Conservation (phyloP, 2,797 vertebrate genomes). For the Lutjanus argentimaculatus region DNA sequence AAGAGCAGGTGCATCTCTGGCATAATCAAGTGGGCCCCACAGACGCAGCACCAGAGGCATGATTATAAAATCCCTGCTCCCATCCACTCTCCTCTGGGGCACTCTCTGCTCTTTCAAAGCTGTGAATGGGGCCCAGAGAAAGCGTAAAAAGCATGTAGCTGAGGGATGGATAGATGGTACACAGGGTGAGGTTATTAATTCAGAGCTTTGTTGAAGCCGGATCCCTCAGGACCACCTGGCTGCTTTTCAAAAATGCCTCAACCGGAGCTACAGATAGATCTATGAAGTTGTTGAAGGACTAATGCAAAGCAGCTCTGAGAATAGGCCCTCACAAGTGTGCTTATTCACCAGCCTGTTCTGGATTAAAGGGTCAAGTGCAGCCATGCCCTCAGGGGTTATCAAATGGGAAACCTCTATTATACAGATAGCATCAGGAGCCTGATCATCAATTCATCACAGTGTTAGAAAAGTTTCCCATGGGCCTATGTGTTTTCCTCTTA, state of each 20-base stretch:
- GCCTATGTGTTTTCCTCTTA: slow-evolving; percentile 28
- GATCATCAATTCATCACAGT: slow-evolving; percentile 51
- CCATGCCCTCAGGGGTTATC: slow-evolving; percentile 31
- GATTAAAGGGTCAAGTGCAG: slow-evolving; percentile 37
- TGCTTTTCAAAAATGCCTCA: slow-evolving; percentile 41
- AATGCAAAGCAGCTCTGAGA: slow-evolving; percentile 54
- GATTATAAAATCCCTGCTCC: slow-evolving; percentile 53
- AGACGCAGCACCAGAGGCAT: slow-evolving; percentile 43
- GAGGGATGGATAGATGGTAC: slow-evolving; percentile 52
- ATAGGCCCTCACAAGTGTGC: slow-evolving; percentile 13
- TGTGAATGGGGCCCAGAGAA: slow-evolving; percentile 36
- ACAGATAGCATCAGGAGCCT: slow-evolving; percentile 33
- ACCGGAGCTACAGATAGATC: slow-evolving; percentile 23
- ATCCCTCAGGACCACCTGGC: slow-evolving; percentile 57
- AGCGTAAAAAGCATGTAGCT: slow-evolving; percentile 20
- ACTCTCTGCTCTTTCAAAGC: slow-evolving; percentile 37
- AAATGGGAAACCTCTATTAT: slow-evolving; percentile 44
- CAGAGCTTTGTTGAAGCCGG: slow-evolving; percentile 58
- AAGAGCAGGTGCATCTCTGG: slow-evolving; percentile 68
- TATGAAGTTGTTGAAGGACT: slow-evolving; percentile 48
- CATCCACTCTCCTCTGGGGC: slow-evolving; percentile 46
- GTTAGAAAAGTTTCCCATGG: slow-evolving; percentile 26
- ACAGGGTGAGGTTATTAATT: slow-evolving; percentile 67
- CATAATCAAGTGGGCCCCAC: slow-evolving; percentile 67
- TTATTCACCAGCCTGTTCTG: slow-evolving; percentile 25